Percentiles rank a stretch among this genome's conserved stretches.
Conservation (phyloP, 2,888 invertebrate genomes). For the Drosophila prostipennis region DNA sequence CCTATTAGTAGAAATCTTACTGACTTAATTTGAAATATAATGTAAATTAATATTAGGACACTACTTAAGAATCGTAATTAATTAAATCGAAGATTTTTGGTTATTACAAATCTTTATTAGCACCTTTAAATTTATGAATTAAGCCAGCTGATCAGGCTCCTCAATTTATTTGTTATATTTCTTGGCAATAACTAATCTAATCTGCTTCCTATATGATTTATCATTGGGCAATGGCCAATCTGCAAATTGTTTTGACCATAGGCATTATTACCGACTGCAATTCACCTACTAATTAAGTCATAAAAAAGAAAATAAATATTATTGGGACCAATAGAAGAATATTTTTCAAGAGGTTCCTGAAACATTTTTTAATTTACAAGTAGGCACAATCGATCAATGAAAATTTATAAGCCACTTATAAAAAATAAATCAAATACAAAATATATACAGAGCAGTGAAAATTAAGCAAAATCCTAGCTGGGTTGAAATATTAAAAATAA, state of each 20-base stretch:
- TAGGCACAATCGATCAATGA: neutral
- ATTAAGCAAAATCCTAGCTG: too few species aligned
- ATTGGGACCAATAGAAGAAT: too few species aligned
- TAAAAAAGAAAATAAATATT: neutral
- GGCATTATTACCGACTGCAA: neutral
- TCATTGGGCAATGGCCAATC: neutral
- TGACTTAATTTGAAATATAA: too few species aligned
- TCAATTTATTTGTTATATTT: neutral
- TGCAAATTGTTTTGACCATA: neutral
- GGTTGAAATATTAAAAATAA: too few species aligned
- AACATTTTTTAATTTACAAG: neutral
- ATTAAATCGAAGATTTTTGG: too few species aligned
- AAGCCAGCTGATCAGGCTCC: neutral
- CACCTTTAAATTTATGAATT: constrained; percentile 6
- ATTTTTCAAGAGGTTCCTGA: too few species aligned
- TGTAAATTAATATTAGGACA: too few species aligned
- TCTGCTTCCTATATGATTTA: constrained; percentile 17
- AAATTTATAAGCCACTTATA: neutral
- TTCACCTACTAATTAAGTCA: constrained; percentile 5
- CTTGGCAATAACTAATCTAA: constrained; percentile 15
- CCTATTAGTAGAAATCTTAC: too few species aligned
- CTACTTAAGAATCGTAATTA: too few species aligned
- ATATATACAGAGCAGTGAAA: neutral
- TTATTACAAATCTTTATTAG: neutral
- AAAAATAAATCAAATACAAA: neutral